A percentile compares a stretch with the other conserved stretches of the same genome.
Evolutionary conservation across 2,113 vertebrate species (phyloP).

Genomic region (Nibea albiflora): DNA sequence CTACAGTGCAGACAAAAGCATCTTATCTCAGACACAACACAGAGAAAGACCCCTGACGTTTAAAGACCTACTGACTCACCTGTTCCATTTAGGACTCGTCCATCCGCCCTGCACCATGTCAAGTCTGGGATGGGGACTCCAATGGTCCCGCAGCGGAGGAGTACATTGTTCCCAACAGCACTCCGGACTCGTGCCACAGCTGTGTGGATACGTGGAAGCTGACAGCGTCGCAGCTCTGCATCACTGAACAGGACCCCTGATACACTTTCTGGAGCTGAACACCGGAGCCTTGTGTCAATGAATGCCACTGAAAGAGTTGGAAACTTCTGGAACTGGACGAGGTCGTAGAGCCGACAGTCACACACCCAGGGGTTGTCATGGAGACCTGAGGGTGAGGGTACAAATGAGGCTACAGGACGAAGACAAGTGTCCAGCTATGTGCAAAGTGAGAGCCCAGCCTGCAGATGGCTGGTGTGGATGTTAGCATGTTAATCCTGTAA

Average conservation of each 20-base stretch:
- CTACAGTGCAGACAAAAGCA: conserved; percentile 44
- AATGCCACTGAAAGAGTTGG: conserved; percentile 90
- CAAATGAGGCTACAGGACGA: conserved; percentile 48
- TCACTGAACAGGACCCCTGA: conserved; percentile 92
- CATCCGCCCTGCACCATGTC: conserved; percentile 90
- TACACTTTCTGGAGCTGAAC: conserved; percentile 89
- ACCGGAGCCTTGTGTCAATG: conserved; percentile 91
- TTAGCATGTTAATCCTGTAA: conserved; percentile 74
- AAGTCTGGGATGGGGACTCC: conserved; percentile 93
- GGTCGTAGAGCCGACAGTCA: conserved; percentile 94
- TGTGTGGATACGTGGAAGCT: conserved; percentile 88
- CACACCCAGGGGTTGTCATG: conserved; percentile 98
- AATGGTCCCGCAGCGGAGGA: conserved; percentile 92
- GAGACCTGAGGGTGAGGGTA: conserved; percentile 84
- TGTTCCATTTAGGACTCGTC: conserved; percentile 89
- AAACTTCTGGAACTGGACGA: conserved; percentile 91
- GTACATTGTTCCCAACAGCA: conserved; percentile 90
- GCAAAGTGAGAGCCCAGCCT: conserved; percentile 55
- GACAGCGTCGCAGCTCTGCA: conserved; percentile 91
- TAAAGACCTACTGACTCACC: conserved; percentile 80
- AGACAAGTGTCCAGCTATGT: conserved; percentile 56
- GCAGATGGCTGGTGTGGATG: conserved; percentile 78
- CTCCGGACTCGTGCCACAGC: conserved; percentile 90
- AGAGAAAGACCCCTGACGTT: background rate
- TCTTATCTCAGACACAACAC: conserved; percentile 43